Evolutionary conservation across 1,140 invertebrate species (phyloP), one percentile per base, ranked within the genome.

Genomic region (Apis florea): DNA sequence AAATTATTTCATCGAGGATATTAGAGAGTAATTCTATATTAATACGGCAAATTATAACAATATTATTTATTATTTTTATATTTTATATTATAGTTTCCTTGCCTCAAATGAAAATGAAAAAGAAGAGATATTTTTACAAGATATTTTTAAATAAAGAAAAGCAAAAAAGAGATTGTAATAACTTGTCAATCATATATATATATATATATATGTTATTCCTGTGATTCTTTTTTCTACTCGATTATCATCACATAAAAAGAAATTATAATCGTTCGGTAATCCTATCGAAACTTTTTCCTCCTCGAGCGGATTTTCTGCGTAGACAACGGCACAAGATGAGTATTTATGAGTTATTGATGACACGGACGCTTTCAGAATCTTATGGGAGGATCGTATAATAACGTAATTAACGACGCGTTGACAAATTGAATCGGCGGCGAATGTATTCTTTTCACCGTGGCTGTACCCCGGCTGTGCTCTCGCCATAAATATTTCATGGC

Each of bases 401-500:
- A 92, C 88, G 89, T 93, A 93, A 94, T 93, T 93, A 94, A 71
- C 82, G 89, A 88, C 83, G 82, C 90, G 91, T 93, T 92, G 92
- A 93, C 93, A 93, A 94, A 93, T 93, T 93, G 92, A 93, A 93
- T 93, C 90, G 91, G 92, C 92, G 89, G 90, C 87, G 58, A 91
- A 93, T 93, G 89, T 93, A 93, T 93, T 94, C 93, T 93, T 93
- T 93, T 93, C 89, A 93, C 83, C 58, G 75, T 31, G 82, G 69
- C 82, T 63, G 68, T 88, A 83, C 85, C 86, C 83, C 83, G 82
- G n/a, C n/a, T n/a, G n/a, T 82, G 59, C 84, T 13, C 51, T 84
- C 66, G 79, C 87, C 89, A 93, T 94, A 93, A 94, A 94, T 93
- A 93, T 94, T 93, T 93, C 93, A 94, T 93, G 91, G 75, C 89